A percentile compares a stretch with the other conserved stretches of the same genome.
Evolutionary conservation across 2,797 vertebrate genomes (phyloP).

Genomic region (Eidolon dupreanum): DNA sequence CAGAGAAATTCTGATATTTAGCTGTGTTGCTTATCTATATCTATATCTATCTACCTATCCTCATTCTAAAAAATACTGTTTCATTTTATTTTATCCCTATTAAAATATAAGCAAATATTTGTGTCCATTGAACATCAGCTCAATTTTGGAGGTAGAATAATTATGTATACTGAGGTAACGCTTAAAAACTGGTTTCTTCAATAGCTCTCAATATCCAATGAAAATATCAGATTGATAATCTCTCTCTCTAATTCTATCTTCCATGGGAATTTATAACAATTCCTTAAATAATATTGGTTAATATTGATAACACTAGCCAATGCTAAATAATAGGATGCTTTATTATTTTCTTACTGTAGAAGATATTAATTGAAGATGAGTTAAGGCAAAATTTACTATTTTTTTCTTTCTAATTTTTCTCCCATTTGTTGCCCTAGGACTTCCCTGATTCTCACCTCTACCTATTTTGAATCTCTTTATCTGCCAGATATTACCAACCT

Average conservation of each 20-base stretch:
- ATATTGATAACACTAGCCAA: not conserved
- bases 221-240: not conserved
- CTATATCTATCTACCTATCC: not conserved
- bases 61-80: not conserved
- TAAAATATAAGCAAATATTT: not conserved
- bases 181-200: not conserved
- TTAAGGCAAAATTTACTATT: not conserved
- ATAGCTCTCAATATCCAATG: not conserved
- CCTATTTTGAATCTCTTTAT: not conserved
- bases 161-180: not conserved
- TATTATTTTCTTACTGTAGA: not conserved
- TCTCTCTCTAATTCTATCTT: accelerated
- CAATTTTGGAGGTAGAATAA: not conserved
- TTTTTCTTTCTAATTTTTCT: not conserved
- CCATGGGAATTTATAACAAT: not conserved
- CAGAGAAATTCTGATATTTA: not conserved
- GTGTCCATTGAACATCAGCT: not conserved
- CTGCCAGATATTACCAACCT: not conserved
- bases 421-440: not conserved
- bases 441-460: not conserved
- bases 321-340: not conserved
- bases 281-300: not conserved
- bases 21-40: not conserved
- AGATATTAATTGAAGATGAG: not conserved
- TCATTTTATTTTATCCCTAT: not conserved